phyloP scores from a whole-genome alignment of 2,888 invertebrate species.

The Sympetrum striolatum region DNA sequence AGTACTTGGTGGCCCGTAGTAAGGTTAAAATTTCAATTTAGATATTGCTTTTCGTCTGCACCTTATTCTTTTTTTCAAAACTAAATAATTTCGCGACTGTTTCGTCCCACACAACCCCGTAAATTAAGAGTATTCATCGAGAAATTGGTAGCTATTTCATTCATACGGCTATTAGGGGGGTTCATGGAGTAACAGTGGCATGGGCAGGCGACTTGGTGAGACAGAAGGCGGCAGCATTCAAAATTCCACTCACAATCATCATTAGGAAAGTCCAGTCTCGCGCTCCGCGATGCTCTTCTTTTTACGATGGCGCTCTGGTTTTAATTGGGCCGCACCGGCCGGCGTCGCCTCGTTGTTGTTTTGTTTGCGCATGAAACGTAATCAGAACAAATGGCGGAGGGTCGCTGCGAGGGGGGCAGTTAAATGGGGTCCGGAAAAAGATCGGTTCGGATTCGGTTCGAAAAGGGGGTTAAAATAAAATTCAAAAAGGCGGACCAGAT shows the following conservation, averaged over 20 bases:
- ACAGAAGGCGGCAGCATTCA: background rate
- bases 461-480: background rate
- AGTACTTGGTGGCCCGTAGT: too few species aligned
- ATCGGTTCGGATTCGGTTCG: too few species aligned
- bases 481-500: background rate
- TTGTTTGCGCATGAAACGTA: background rate
- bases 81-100: background rate
- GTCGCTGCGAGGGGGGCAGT: background rate
- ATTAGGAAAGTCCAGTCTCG: background rate
- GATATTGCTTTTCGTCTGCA: too few species aligned
- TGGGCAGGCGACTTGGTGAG: background rate
- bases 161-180: background rate
- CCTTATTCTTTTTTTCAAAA: too few species aligned
- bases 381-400: background rate
- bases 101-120: background rate
- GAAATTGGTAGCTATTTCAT: background rate
- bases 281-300: background rate
- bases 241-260: constrained; percentile 38
- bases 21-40: too few species aligned
- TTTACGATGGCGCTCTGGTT: background rate
- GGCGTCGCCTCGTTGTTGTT: background rate
- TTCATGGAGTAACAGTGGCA: background rate
- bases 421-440: background rate
- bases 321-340: constrained; percentile 2
- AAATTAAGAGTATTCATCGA: background rate